Evolutionary conservation across 2,113 vertebrate species (phyloP).

Genomic region (Sylvietta virens): DNA sequence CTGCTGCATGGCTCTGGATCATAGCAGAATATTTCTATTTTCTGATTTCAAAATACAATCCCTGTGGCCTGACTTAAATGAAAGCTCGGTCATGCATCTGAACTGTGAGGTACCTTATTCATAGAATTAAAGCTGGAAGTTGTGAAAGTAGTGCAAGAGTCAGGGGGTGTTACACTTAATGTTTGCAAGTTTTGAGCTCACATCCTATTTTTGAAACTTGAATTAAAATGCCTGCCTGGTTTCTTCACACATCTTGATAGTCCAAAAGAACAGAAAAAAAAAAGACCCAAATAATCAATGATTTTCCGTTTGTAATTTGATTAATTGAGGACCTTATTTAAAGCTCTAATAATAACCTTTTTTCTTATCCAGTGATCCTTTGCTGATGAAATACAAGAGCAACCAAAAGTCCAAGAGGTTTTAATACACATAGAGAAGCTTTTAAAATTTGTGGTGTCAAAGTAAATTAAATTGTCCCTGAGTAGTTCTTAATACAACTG

Average conservation of each 20-base stretch:
- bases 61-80: not conserved
- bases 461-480: conserved; percentile 37
- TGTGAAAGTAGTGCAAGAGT: not conserved
- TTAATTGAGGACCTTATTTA: not conserved
- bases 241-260: not conserved
- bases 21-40: not conserved
- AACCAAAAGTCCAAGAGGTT: not conserved
- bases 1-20: not conserved
- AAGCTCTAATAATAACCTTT: not conserved
- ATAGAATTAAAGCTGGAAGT: not conserved
- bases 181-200: not conserved
- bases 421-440: not conserved
- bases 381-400: not conserved
- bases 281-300: not conserved
- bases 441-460: conserved; percentile 15
- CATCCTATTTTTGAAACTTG: not conserved
- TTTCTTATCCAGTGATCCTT: not conserved
- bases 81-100: not conserved
- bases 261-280: not conserved
- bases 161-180: not conserved
- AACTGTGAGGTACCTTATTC: not conserved
- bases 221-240: not conserved
- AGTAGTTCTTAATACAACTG: conserved; percentile 36
- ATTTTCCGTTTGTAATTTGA: not conserved
- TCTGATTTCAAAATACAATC: not conserved